Percentiles rank a stretch among this genome's conserved stretches.
These are phyloP conservation scores for Dasypogon diadema DNA, from an alignment of 2,888 invertebrate species.

Conservation along the genomic window DNA sequence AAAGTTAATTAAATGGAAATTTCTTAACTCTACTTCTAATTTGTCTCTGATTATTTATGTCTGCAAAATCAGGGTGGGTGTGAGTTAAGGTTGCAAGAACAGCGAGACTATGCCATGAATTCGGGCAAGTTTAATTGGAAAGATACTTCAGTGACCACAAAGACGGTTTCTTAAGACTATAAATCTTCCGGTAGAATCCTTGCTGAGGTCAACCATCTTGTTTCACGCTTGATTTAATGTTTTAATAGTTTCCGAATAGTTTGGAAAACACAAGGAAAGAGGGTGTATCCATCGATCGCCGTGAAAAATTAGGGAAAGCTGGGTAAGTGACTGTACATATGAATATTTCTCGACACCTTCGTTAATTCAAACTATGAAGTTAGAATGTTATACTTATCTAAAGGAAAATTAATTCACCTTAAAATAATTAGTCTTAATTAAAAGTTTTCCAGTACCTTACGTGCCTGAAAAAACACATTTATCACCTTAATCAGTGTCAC, in stretches of 20 bases:
- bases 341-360: too few relatives aligned
- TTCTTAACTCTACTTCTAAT: constrained; percentile 5
- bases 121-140: constrained; percentile 54
- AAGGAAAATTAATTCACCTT: too few relatives aligned
- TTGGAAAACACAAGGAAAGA: constrained; percentile 23
- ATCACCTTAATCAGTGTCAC: constrained; percentile 1
- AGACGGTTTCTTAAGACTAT: constrained; percentile 56
- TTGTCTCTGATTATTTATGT: constrained; percentile 8
- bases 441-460: too few relatives aligned
- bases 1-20: constrained; percentile 32
- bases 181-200: constrained; percentile 50
- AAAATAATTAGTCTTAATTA: too few relatives aligned
- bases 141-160: constrained; percentile 56
- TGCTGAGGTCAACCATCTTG: constrained; percentile 47
- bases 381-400: too few relatives aligned
- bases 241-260: constrained; percentile 57
- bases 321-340: too few relatives aligned
- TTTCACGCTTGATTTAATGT: constrained; percentile 56
- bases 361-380: too few relatives aligned
- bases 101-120: constrained; percentile 10
- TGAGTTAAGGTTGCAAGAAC: not conserved
- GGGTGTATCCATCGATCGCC: constrained; percentile 13
- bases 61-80: not conserved
- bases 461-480: not conserved
- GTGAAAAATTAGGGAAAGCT: not conserved